Percentiles rank a stretch among this genome's conserved stretches.
Conservation (phyloP, 1,140 invertebrate genomes). For the Oreohelix idahoensis region DNA sequence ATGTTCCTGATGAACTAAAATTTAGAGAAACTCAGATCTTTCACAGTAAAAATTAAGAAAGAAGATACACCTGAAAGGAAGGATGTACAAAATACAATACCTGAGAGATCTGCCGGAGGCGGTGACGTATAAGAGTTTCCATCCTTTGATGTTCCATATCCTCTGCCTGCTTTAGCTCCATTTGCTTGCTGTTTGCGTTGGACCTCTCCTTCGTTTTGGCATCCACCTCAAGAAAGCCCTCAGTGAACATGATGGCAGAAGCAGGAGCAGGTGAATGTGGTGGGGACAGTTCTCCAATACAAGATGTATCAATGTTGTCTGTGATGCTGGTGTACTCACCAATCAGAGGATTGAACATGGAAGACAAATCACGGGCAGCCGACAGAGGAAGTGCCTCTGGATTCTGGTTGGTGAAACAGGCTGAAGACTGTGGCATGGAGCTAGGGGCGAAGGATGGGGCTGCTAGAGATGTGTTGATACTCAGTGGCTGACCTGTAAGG, state of each 20-base stretch:
- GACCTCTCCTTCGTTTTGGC: constrained; percentile 44
- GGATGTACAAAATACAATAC: constrained; percentile 13
- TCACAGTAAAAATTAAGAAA: not conserved
- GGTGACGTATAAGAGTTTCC: constrained; percentile 88
- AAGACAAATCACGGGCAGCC: constrained; percentile 70
- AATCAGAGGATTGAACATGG: constrained; percentile 86
- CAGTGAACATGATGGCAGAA: constrained; percentile 71
- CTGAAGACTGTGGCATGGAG: constrained; percentile 55
- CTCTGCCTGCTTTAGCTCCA: constrained; percentile 84
- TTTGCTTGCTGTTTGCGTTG: constrained; percentile 79
- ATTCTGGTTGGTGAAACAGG: constrained; percentile 71
- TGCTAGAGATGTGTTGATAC: constrained; percentile 43
- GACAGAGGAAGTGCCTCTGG: constrained; percentile 39
- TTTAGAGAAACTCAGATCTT: not conserved
- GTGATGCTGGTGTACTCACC: constrained; percentile 94
- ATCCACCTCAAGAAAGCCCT: constrained; percentile 55
- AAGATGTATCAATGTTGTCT: constrained; percentile 88
- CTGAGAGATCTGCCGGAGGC: constrained; percentile 77
- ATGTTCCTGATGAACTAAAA: too few relatives aligned
- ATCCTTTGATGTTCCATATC: constrained; percentile 92
- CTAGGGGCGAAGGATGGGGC: constrained; percentile 41
- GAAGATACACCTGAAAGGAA: too few relatives aligned
- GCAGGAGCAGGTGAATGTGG: constrained; percentile 76
- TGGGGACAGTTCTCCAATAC: constrained; percentile 83
- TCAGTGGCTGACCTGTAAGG: not conserved